Evolutionary conservation across 1,140 invertebrate species (phyloP).

Genomic region (Tetragnatha versicolor): DNA sequence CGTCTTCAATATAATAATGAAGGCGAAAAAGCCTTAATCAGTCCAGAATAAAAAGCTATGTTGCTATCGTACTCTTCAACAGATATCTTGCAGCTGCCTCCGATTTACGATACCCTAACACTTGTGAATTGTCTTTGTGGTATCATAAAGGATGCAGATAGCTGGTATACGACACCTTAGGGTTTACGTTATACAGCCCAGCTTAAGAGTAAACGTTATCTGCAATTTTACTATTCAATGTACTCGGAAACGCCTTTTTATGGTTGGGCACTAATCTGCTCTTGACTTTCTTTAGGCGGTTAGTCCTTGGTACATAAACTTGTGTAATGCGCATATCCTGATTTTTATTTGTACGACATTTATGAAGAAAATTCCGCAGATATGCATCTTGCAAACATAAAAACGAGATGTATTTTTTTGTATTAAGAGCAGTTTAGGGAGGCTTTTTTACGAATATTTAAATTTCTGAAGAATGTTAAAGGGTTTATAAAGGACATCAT

Average conservation of each 20-base stretch:
- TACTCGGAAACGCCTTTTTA: constrained; percentile 22
- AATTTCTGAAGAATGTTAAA: no score
- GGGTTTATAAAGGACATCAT: no score
- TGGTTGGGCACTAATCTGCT: constrained; percentile 8
- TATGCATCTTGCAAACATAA: background rate
- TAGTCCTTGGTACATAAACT: constrained; percentile 24
- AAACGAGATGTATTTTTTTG: no score
- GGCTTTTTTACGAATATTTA: no score
- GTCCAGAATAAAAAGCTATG: constrained; percentile 35
- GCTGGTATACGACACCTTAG: constrained; percentile 24
- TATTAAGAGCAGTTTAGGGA: no score
- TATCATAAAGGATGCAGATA: constrained; percentile 44
- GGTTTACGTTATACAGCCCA: constrained; percentile 4
- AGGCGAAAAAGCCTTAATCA: constrained; percentile 37
- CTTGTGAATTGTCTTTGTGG: constrained; percentile 43
- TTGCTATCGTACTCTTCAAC: background rate
- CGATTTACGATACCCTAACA: constrained; percentile 36
- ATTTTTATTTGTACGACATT: constrained; percentile 29
- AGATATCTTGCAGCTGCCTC: constrained; percentile 18
- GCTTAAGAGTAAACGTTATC: constrained; percentile 22
- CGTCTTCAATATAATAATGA: no score
- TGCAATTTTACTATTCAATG: constrained; percentile 44
- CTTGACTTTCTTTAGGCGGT: constrained; percentile 30
- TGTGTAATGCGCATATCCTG: constrained; percentile 8
- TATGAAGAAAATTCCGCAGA: constrained; percentile 1